phyloP scores from a whole-genome alignment of 2,888 invertebrate species.

The Melanotus villosus region DNA sequence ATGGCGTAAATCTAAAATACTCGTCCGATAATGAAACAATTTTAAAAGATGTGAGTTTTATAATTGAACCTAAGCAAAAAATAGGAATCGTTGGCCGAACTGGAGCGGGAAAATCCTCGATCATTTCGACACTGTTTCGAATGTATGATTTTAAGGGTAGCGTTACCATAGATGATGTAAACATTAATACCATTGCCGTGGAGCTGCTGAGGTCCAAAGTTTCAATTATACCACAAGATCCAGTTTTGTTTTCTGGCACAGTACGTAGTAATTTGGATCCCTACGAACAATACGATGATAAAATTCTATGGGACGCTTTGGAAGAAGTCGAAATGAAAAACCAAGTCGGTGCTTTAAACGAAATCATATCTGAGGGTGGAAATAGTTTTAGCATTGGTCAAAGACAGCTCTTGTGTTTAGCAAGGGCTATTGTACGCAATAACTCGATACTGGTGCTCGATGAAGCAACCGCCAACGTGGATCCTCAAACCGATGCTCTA shows the following conservation, averaged over 20 bases:
- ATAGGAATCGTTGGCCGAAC: constrained; percentile 86
- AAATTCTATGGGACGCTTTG: constrained; percentile 85
- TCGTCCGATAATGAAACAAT: constrained; percentile 79
- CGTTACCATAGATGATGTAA: constrained; percentile 84
- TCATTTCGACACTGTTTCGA: constrained; percentile 84
- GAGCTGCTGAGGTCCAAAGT: constrained; percentile 81
- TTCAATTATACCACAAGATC: constrained; percentile 90
- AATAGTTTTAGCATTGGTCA: constrained; percentile 67
- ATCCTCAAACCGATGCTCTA: constrained; percentile 81
- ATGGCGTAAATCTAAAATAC: constrained; percentile 80
- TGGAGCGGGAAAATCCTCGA: constrained; percentile 85
- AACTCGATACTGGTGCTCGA: constrained; percentile 65
- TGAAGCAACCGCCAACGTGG: constrained; percentile 87
- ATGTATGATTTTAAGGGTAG: constrained; percentile 83
- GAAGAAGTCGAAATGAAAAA: constrained; percentile 85
- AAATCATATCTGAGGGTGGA: constrained; percentile 79
- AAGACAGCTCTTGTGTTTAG: constrained; percentile 78
- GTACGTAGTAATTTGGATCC: constrained; percentile 92
- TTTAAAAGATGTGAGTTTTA: constrained; percentile 78
- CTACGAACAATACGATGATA: constrained; percentile 82
- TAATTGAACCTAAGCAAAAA: constrained; percentile 78
- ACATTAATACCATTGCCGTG: constrained; percentile 79
- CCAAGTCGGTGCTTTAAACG: constrained; percentile 74
- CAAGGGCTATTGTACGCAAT: constrained; percentile 72
- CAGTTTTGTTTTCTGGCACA: constrained; percentile 87